Percentiles rank a stretch among this genome's conserved stretches.
Evolutionary conservation across 2,113 vertebrate genomes (phyloP).

Genomic region (Astatoreochromis straeleni): DNA sequence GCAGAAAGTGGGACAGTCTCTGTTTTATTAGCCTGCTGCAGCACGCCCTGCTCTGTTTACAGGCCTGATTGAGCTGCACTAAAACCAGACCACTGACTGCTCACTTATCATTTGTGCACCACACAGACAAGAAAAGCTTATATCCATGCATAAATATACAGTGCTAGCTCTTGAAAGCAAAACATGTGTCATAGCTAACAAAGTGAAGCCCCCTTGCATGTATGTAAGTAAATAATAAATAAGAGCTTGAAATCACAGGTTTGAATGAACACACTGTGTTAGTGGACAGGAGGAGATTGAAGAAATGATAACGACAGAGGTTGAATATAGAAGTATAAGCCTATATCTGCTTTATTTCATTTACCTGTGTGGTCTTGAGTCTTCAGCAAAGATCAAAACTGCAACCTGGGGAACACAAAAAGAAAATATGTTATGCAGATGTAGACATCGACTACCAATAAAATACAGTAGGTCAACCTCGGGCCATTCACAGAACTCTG

Average conservation of each 20-base stretch:
- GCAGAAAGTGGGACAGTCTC: background rate
- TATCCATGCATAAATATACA: slow-evolving; percentile 41
- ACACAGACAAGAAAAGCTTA: slow-evolving; percentile 43
- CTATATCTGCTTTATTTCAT: background rate
- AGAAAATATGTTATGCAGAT: slow-evolving; percentile 35
- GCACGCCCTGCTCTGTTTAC: background rate
- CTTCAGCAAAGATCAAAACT: slow-evolving; percentile 2
- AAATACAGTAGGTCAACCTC: background rate
- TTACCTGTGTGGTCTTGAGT: slow-evolving; percentile 32
- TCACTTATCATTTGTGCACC: slow-evolving; percentile 21
- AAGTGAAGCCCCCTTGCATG: slow-evolving; percentile 6
- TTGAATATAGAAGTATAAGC: background rate
- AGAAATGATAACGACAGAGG: background rate
- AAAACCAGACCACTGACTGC: slow-evolving; percentile 6
- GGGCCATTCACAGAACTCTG: background rate
- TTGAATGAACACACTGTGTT: slow-evolving; percentile 2
- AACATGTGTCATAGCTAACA: background rate
- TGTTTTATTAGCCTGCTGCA: slow-evolving; percentile 29
- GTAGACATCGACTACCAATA: background rate
- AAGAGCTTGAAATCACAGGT: slow-evolving; percentile 20
- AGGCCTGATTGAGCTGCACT: slow-evolving; percentile 10
- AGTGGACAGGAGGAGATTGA: background rate
- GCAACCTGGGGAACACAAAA: slow-evolving; percentile 26
- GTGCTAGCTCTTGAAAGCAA: slow-evolving; percentile 11
- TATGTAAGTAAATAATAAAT: slow-evolving; percentile 33